These are phyloP conservation scores for Copidosoma floridanum DNA, from an alignment of 1,140 invertebrate species.

Conservation along the genomic window DNA sequence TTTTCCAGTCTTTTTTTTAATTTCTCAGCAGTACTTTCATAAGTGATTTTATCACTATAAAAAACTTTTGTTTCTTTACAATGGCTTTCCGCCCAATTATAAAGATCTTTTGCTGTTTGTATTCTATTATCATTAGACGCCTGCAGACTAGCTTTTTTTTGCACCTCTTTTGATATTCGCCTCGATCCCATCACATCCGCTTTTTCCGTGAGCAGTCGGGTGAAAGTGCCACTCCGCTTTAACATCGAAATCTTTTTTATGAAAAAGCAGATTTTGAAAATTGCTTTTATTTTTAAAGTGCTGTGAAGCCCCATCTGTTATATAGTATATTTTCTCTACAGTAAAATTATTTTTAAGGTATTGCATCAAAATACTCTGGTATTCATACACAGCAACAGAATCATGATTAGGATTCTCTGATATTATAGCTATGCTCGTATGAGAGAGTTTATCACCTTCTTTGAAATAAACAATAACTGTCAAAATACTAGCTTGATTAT, in stretches of 20 bases:
- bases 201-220: background rate
- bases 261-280: no score
- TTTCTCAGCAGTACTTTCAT: background rate
- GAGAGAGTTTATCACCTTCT: background rate
- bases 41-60: background rate
- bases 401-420: slow-evolving; percentile 4
- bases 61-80: background rate
- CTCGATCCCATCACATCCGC: no score
- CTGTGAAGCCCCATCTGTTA: slow-evolving; percentile 11
- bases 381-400: slow-evolving; percentile 3
- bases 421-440: slow-evolving; percentile 11
- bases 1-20: background rate
- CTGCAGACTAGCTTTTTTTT: background rate
- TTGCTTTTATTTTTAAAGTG: no score
- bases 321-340: slow-evolving; percentile 16
- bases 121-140: background rate
- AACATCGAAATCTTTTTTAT: no score
- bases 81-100: background rate
- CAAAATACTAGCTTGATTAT: slow-evolving; percentile 18
- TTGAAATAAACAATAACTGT: slow-evolving; percentile 9
- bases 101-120: background rate
- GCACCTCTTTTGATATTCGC: background rate
- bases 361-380: slow-evolving; percentile 18
- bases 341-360: background rate
- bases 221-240: background rate